Conservation (phyloP, 2,888 invertebrate genomes). For the Plagodis dolabraria region DNA sequence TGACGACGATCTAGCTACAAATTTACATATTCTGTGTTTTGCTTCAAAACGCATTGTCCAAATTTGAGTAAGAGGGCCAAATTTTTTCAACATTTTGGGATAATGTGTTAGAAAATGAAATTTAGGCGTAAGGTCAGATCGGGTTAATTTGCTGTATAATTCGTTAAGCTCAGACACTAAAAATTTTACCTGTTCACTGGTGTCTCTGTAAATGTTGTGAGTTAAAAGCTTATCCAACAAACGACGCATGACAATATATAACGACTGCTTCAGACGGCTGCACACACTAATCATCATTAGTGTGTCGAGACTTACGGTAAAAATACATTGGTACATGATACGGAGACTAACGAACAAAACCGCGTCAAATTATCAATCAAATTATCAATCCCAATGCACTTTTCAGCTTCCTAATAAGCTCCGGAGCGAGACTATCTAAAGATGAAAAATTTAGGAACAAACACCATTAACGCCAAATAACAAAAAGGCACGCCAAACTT, state of each 20-base stretch:
- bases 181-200: constrained; percentile 19
- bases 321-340: too few relatives aligned
- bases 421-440: too few relatives aligned
- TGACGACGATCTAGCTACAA: constrained; percentile 17
- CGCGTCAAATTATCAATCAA: too few relatives aligned
- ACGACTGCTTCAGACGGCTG: too few relatives aligned
- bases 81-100: constrained; percentile 22
- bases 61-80: constrained; percentile 27
- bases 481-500: too few relatives aligned
- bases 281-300: too few relatives aligned
- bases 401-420: too few relatives aligned
- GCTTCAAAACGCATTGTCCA: constrained; percentile 37
- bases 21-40: constrained; percentile 27
- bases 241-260: constrained; percentile 12
- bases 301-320: too few relatives aligned
- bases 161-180: constrained; percentile 28
- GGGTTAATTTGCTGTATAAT: constrained; percentile 15
- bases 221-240: constrained; percentile 1
- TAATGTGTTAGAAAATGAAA: constrained; percentile 32
- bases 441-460: too few relatives aligned
- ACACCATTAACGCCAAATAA: too few relatives aligned
- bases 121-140: constrained; percentile 5
- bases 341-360: too few relatives aligned
- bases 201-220: constrained; percentile 16
- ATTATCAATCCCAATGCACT: too few relatives aligned